Conservation (phyloP, 2,797 vertebrate genomes). For the Lagorchestes hirsutus region DNA sequence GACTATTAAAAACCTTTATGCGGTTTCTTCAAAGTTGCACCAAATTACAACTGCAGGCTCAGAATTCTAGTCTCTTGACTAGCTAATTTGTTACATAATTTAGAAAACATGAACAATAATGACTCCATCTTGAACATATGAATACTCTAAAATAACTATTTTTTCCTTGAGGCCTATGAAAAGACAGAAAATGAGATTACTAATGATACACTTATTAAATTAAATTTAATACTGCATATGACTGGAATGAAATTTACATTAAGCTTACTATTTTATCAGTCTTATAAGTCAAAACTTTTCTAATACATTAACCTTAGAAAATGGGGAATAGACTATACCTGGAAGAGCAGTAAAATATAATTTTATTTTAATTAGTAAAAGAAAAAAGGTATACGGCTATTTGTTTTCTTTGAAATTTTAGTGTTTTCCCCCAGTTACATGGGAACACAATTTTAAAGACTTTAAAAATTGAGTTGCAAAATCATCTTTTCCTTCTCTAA, state of each 20-base stretch:
- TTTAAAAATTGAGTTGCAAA: too few species aligned
- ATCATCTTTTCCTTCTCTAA: too few species aligned
- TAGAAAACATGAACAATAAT: background rate
- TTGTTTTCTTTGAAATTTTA: background rate
- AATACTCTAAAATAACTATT: background rate
- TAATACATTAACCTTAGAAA: background rate
- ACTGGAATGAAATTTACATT: background rate
- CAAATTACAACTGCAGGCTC: background rate
- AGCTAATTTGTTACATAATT: background rate
- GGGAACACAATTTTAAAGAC: too few species aligned
- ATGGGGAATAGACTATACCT: background rate
- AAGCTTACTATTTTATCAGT: background rate
- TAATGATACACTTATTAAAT: background rate
- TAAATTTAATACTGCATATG: background rate
- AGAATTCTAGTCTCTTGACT: background rate
- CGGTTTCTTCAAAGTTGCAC: background rate
- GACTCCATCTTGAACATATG: background rate
- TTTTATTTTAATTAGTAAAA: background rate
- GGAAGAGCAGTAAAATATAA: background rate
- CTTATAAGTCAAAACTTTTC: background rate
- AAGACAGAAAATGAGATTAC: background rate
- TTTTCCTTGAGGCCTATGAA: too few species aligned
- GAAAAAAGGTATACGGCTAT: background rate
- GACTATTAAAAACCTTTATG: background rate
- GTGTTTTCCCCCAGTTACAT: too few species aligned